These are phyloP conservation scores for Pseudomyrmex concolor DNA, from an alignment of 1,140 invertebrate genomes.

Conservation along the genomic window DNA sequence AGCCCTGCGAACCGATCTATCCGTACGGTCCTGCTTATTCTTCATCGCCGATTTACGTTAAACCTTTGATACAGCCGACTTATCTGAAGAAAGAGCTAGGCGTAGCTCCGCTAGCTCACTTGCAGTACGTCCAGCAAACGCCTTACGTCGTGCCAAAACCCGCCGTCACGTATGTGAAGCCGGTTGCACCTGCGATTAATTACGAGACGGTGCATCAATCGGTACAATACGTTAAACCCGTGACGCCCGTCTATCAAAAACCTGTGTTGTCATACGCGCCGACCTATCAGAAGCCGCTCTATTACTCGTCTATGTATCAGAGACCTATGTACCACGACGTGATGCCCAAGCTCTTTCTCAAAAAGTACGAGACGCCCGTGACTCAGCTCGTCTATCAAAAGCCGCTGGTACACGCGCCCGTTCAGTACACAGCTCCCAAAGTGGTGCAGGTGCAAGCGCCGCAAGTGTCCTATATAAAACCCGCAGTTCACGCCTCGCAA, in stretches of 20 bases:
- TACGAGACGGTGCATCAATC: conserved; percentile 58
- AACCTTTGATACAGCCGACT: conserved; percentile 66
- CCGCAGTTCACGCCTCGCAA: conserved; percentile 60
- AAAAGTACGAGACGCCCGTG: conserved; percentile 55
- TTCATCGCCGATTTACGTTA: conserved; percentile 60
- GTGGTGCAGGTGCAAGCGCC: conserved; percentile 64
- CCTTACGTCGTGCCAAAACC: conserved; percentile 66
- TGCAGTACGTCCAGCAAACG: conserved; percentile 67
- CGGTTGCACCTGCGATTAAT: conserved; percentile 44
- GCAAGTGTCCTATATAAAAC: conserved; percentile 74
- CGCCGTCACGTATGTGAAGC: conserved; percentile 71
- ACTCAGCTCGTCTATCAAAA: conserved; percentile 62
- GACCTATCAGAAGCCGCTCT: conserved; percentile 68
- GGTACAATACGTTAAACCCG: conserved; percentile 36
- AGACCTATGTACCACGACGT: conserved; percentile 58
- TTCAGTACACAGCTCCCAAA: conserved; percentile 62
- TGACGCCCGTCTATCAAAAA: conserved; percentile 69
- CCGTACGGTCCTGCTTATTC: conserved; percentile 67
- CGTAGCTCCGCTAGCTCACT: conserved; percentile 26
- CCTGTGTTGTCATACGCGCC: conserved; percentile 72
- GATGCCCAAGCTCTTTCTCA: conserved; percentile 54
- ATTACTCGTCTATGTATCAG: conserved; percentile 69
- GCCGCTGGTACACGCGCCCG: conserved; percentile 51
- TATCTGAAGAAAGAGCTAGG: conserved; percentile 68
- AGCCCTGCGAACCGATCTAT: conserved; percentile 77